phyloP scores from a whole-genome alignment of 2,888 invertebrate genomes.

The Vanessa cardui region DNA sequence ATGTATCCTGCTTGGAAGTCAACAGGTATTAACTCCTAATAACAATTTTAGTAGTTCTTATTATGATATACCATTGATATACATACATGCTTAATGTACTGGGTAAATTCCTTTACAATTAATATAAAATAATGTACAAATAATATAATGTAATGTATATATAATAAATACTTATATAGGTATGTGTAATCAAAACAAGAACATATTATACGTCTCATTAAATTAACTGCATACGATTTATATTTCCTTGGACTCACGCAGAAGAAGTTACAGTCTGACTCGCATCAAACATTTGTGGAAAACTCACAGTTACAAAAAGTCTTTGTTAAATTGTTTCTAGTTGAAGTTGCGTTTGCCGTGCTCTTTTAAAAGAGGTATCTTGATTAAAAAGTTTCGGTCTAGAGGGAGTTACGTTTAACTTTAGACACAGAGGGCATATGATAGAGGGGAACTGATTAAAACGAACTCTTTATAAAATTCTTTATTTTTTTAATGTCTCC shows the following conservation, averaged over 20 bases:
- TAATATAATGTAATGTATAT: too few species aligned
- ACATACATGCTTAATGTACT: too few species aligned
- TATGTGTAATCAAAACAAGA: too few species aligned
- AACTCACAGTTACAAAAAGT: slow-evolving; percentile 32
- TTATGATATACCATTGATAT: too few species aligned
- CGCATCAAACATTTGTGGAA: slow-evolving; percentile 31
- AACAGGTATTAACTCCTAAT: too few species aligned
- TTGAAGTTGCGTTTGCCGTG: slow-evolving; percentile 35
- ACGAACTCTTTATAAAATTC: neutral
- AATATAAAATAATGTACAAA: too few species aligned
- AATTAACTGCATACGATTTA: too few species aligned
- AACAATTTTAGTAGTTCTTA: too few species aligned
- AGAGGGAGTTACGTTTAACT: slow-evolving; percentile 32
- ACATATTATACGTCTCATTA: too few species aligned
- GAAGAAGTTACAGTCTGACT: slow-evolving; percentile 2
- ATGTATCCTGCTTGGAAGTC: too few species aligned
- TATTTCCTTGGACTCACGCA: neutral
- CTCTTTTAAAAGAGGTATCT: slow-evolving; percentile 41
- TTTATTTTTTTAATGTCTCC: neutral
- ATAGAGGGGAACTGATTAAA: slow-evolving; percentile 58
- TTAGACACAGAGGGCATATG: slow-evolving; percentile 41
- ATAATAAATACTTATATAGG: too few species aligned
- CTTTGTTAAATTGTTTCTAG: slow-evolving; percentile 38
- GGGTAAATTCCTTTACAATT: too few species aligned
- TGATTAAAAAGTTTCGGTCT: slow-evolving; percentile 51